Percentiles rank a stretch among this genome's conserved stretches.
phyloP scores from a whole-genome alignment of 2,113 vertebrate genomes.

The Herpailurus yagouaroundi region DNA sequence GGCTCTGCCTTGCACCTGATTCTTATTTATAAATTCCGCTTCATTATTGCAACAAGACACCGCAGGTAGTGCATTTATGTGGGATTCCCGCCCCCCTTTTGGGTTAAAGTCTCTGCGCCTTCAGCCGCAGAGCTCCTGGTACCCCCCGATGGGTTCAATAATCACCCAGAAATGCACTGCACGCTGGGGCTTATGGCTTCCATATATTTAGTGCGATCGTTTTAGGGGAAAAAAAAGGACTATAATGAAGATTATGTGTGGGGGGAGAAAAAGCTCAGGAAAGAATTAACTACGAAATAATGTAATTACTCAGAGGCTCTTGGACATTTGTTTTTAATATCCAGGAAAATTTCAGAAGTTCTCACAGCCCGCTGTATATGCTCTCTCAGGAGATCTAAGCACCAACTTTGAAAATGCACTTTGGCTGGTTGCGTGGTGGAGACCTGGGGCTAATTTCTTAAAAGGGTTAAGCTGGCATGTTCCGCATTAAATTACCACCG shows the following conservation, averaged over 20 bases:
- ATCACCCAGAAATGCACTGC: slow-evolving; percentile 66
- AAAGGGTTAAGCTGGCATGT: slow-evolving; percentile 83
- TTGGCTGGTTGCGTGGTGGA: slow-evolving; percentile 69
- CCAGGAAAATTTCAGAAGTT: neutral
- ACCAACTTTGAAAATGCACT: slow-evolving; percentile 63
- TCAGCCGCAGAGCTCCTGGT: slow-evolving; percentile 61
- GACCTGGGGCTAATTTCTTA: slow-evolving; percentile 81
- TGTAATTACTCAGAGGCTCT: neutral
- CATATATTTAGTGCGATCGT: slow-evolving; percentile 64
- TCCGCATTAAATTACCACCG: slow-evolving; percentile 83
- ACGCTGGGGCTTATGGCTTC: slow-evolving; percentile 66
- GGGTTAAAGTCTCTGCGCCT: slow-evolving; percentile 75
- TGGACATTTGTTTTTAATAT: neutral
- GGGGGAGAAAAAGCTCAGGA: neutral
- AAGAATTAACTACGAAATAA: slow-evolving; percentile 52
- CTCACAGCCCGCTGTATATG: neutral
- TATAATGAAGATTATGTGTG: slow-evolving; percentile 5
- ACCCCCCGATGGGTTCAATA: slow-evolving; percentile 62
- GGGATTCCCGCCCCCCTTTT: slow-evolving; percentile 74
- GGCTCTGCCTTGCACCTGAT: slow-evolving; percentile 74
- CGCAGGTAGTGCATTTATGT: slow-evolving; percentile 67
- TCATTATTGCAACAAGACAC: slow-evolving; percentile 78
- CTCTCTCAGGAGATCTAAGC: slow-evolving; percentile 52
- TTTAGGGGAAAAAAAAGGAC: slow-evolving; percentile 50
- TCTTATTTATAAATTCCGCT: slow-evolving; percentile 83